Evolutionary conservation across 2,888 invertebrate genomes (phyloP).

Genomic region (Pardosa pseudoannulata): DNA sequence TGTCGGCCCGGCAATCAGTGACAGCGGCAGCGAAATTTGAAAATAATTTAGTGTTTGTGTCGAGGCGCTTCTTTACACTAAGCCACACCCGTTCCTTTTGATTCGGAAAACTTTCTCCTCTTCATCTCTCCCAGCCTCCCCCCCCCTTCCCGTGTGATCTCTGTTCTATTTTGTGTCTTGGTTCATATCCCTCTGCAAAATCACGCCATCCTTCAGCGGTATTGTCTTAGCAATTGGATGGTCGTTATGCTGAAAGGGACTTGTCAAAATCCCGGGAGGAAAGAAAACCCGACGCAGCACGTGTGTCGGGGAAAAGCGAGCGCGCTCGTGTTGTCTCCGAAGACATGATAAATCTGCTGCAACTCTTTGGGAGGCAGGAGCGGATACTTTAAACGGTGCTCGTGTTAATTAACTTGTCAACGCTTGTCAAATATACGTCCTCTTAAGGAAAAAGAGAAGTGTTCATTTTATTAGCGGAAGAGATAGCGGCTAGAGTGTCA

Average conservation of each 20-base stretch:
- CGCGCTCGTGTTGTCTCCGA: too few relatives aligned
- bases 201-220: constrained; percentile 9
- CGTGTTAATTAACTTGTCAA: too few relatives aligned
- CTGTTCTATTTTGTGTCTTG: background rate
- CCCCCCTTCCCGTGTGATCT: constrained; percentile 11
- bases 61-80: constrained; percentile 37
- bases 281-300: too few relatives aligned
- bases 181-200: constrained; percentile 14
- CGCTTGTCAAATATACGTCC: too few relatives aligned
- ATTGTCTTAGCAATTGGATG: background rate
- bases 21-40: constrained; percentile 54
- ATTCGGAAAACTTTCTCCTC: background rate
- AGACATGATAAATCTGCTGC: too few relatives aligned
- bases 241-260: background rate
- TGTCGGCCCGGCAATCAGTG: constrained; percentile 61
- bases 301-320: too few relatives aligned
- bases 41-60: constrained; percentile 69
- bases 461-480: too few relatives aligned
- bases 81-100: constrained; percentile 34
- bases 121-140: constrained; percentile 6
- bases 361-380: too few relatives aligned
- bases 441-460: too few relatives aligned
- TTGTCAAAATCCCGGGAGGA: background rate
- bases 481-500: too few relatives aligned
- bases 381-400: too few relatives aligned